Conservation (phyloP, 1,140 invertebrate genomes). For the Ectropis grisescens region DNA sequence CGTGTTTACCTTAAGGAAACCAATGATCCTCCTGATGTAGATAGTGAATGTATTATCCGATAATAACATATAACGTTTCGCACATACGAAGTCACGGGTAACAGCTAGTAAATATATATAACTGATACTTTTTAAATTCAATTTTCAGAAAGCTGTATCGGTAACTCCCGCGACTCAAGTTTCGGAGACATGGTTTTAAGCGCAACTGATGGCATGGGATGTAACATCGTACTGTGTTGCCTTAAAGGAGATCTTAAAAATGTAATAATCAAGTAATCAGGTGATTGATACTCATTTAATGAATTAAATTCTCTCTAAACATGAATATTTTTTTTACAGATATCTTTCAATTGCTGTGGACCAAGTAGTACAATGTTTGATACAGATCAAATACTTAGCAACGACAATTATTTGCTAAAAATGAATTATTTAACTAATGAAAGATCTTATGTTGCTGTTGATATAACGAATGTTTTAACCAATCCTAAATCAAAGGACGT, state of each 20-base stretch:
- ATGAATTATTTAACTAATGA: constrained; percentile 10
- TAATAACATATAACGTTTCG: too few species aligned
- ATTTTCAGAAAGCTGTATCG: constrained; percentile 42
- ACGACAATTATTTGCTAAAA: constrained; percentile 14
- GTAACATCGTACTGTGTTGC: constrained; percentile 63
- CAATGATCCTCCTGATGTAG: too few species aligned
- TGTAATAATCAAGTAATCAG: too few species aligned
- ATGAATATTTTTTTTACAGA: constrained; percentile 10
- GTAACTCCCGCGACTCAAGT: constrained; percentile 47
- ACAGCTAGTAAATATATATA: too few species aligned
- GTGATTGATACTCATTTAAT: too few species aligned
- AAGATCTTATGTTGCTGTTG: constrained; percentile 12
- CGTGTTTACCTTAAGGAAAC: too few species aligned
- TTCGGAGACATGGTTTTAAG: constrained; percentile 50
- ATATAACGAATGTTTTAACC: too few species aligned
- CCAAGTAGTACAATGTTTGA: constrained; percentile 8
- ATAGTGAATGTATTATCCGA: too few species aligned
- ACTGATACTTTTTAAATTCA: too few species aligned
- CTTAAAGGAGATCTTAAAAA: constrained; percentile 19
- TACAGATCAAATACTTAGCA: constrained; percentile 7
- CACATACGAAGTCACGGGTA: too few species aligned
- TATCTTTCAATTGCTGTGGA: constrained; percentile 3
- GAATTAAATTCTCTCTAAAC: too few species aligned
- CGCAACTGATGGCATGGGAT: constrained; percentile 56
- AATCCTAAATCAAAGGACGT: too few species aligned